Evolutionary conservation across 2,113 vertebrate species (phyloP), one percentile per base, ranked within the genome.

Genomic region (Pheucticus melanocephalus): DNA sequence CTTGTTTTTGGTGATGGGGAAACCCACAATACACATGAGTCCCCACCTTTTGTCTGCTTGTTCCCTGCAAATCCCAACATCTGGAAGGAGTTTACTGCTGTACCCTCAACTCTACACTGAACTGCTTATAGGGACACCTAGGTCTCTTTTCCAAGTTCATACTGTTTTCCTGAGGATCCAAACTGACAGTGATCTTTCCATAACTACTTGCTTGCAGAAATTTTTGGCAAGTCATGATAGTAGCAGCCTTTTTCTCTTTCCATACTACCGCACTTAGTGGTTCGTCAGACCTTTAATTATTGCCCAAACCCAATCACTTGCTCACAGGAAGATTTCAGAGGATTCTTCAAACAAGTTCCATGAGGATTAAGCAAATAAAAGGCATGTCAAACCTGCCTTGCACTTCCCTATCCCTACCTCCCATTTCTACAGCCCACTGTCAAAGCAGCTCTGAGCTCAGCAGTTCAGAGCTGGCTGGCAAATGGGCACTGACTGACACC

Each of bases 401-500:
- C 42, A 28, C 45, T 65, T 91, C 35, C 44, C 8, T 7, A 37
- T 90, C 64, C 47, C 33, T 60, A 71, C 33, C 47, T 86, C 47
- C 56, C 19, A 71, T 65, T 64, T 72, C 44, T 30, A n/a, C 47
- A 85, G 66, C 33, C 39, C 1, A 0, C 45, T 91, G 71, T 66
- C 65, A 82, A n/a, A 72, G 47, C 37, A 19, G 77, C 23, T 70
- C 27, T 15, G 30, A 89, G 61, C 66, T 75, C 63, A 82, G 77
- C 54, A 80, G 37, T 30, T 61, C 2, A 6, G 87, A 82, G 87
- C 85, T 72, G 87, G 75, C 91, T 94, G 82, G 93, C 87, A 63
- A 92, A 70, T 31, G 82, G 94, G 91, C 76, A 95, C 42, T 35
- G 87, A 81, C 84, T 78, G 85, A 97, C 91, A 86, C 68, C 71